Base-by-base conservation (phyloP, 2,888 invertebrate species). In the Tenthredo livida region DNA sequence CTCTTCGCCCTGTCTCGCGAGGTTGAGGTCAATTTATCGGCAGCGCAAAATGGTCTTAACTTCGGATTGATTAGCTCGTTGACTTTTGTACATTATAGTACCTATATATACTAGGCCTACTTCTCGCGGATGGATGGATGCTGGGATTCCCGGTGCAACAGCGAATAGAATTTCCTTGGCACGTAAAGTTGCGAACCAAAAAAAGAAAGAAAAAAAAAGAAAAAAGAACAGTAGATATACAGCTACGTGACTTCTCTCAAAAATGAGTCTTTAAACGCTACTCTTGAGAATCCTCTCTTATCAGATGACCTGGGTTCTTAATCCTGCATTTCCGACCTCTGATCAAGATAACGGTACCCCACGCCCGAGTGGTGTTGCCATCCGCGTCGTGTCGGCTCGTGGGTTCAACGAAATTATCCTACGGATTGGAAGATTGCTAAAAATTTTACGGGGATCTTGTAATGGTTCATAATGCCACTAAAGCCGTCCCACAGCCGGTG, bases 241-340 rank as follows among this genome's bases (percentile, higher is more conserved):
- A 77, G 17, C 21, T 33, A 77, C 33, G 54, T 54, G 77, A 77
- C 77, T 29, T 29, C 25, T 54, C 50, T 54, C 6, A 21, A 40
- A 40, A 58, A 80, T n/a, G 58, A 29, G 21, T 61, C 37, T 21
- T 80, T 80, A 58, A 58, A 61, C 78, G 33, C 40, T 61, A 10
- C 40, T 58, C 61, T 37, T 37, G 61, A 80, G 37, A 40, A 58
- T 58, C 37, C 61, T 61, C 25, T 58, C 78, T 80, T 80, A 61
- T 80, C 78, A 80, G 78, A 80, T 58, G 78, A 80, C 78, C 61
- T 15, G 58, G 61, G 78, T 61, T 80, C 37, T 80, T 80, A 80
- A 80, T 80, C 61, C 61, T 40, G 78, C 58, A 40, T 61, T 80
- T 58, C 58, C 77, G 37, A 80, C 61, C 61, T 58, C 40, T 33